Evolutionary conservation across 2,888 invertebrate genomes (phyloP).

Genomic region (Pharmacophagus antenor): DNA sequence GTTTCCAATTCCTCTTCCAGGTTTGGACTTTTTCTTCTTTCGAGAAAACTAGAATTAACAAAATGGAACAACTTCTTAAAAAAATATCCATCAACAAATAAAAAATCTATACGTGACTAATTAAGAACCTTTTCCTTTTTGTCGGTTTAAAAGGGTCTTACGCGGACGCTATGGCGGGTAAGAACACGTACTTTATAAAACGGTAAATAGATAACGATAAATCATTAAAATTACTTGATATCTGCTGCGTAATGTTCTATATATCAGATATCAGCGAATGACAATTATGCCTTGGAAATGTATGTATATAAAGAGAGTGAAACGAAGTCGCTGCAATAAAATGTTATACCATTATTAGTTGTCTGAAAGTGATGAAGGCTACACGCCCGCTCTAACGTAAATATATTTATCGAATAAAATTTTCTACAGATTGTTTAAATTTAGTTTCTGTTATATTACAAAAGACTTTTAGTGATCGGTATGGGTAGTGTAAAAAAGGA

Average conservation of each 20-base stretch:
- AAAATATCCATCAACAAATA: neutral
- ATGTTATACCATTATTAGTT: constrained; percentile 21
- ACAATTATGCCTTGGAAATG: constrained; percentile 15
- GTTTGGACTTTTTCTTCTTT: too few species aligned
- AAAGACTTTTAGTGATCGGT: constrained; percentile 22
- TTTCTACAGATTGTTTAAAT: neutral
- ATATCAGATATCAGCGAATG: constrained; percentile 10
- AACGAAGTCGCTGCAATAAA: constrained; percentile 15
- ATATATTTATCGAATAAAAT: neutral
- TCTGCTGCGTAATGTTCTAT: constrained; percentile 4
- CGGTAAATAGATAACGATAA: constrained; percentile 6
- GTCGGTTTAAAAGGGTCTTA: neutral
- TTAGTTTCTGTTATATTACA: neutral
- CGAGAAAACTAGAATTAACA: neutral
- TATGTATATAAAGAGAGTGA: constrained; percentile 16
- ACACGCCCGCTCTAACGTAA: constrained; percentile 14
- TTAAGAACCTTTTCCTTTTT: neutral
- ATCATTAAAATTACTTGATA: neutral
- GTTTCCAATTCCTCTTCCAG: too few species aligned
- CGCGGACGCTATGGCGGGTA: neutral
- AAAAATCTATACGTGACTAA: neutral
- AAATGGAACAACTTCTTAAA: neutral
- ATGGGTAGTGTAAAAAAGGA: constrained; percentile 37
- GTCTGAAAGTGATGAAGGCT: constrained; percentile 26
- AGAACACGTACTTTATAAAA: neutral